These are phyloP conservation scores for Leguminivora glycinivorella DNA, from an alignment of 1,140 invertebrate genomes.

Conservation along the genomic window DNA sequence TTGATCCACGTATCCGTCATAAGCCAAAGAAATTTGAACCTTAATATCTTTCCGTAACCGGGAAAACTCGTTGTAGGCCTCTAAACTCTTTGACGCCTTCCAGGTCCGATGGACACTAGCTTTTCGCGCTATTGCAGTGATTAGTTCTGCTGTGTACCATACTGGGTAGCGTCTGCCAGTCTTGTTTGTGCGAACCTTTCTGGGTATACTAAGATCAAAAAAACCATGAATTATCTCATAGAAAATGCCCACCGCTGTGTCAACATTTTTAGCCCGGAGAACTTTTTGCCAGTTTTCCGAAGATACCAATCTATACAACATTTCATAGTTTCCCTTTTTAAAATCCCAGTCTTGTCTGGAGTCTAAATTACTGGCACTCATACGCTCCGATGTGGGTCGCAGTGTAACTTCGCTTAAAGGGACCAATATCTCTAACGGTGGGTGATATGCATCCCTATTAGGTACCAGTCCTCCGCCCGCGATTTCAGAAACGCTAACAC, in stretches of 20 bases:
- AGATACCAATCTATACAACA: neutral
- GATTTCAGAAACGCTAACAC: neutral
- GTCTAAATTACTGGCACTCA: constrained; percentile 16
- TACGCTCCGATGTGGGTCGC: neutral
- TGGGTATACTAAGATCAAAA: constrained; percentile 20
- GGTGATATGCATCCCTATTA: constrained; percentile 21
- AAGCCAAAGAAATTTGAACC: too few species aligned
- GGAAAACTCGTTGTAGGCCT: neutral
- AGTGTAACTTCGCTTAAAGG: neutral
- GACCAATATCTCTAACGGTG: constrained; percentile 12
- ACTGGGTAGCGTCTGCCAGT: constrained; percentile 13
- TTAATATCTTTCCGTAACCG: too few species aligned
- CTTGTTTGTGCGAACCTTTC: neutral
- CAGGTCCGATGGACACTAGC: neutral
- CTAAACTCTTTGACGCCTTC: neutral
- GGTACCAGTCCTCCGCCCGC: constrained; percentile 4
- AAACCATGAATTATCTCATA: constrained; percentile 17
- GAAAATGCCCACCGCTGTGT: neutral
- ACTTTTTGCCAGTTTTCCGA: constrained; percentile 3
- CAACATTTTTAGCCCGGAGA: neutral
- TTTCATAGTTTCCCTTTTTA: constrained; percentile 15
- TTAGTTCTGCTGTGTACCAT: constrained; percentile 23
- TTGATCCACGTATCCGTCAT: too few species aligned
- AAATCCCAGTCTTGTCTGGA: constrained; percentile 13
- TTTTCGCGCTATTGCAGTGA: constrained; percentile 16